Evolutionary conservation across 2,888 invertebrate species (phyloP), one percentile per base, ranked within the genome.

Genomic region (Malthinus flaveolus): DNA sequence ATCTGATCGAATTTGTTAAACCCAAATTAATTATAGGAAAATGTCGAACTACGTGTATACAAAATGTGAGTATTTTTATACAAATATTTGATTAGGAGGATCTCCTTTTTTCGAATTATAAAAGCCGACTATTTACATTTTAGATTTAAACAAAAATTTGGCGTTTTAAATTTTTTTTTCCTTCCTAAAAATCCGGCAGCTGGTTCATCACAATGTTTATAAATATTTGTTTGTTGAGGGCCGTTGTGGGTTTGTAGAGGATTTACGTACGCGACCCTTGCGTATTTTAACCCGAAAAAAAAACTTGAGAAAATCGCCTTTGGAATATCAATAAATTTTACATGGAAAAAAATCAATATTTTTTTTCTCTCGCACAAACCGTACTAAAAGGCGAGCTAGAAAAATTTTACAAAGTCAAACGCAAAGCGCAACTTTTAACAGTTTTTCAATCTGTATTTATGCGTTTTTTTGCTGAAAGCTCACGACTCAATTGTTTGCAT

Each of bases 401-500:
- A 32, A 46, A 46, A 46, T 32, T 59, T 54, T 50, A 23, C 34
- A 36, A 59, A 59, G 46, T 46, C 53, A 37, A 59, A 56, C 53
- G 53, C 54, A 53, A 50, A 54, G 59, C 51, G 31, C 52, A 56
- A 57, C 61, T 57, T 54, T 23, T 57, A 61, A 61, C 64, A 65
- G 61, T 63, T 64, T 66, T 61, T 63, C 66, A 63, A 66, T 66
- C 64, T 64, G 63, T 66, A 64, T 62, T 66, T 64, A 60, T 62
- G 65, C 62, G 64, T 62, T 64, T 65, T n/a, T 66, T 66, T 60
- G 56, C 61, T 62, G 61, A 63, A 62, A 64, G 63, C 65, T 62
- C 61, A 60, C 53, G 62, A 61, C 62, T 59, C 66, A 63, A 66
- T 66, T 68, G 68, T 68, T 66, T 68, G 68, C 68, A 68, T 68